Evolutionary conservation across 2,113 vertebrate species (phyloP).

Genomic region (Lepidiolamprologus cunningtoni): DNA sequence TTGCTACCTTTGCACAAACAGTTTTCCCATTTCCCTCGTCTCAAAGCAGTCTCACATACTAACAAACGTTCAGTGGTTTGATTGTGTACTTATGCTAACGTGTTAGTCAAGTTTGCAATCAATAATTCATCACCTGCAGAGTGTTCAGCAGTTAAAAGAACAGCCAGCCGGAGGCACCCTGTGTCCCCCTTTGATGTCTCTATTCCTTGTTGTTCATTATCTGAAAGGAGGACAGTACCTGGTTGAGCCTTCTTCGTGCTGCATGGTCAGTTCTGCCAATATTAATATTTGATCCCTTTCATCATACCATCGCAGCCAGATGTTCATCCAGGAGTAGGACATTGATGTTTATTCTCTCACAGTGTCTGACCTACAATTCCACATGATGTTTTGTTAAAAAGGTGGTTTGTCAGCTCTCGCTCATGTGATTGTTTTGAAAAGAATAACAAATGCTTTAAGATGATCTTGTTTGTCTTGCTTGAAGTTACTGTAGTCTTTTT

Average conservation of each 20-base stretch:
- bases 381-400: not conserved
- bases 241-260: not conserved
- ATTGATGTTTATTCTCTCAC: not conserved
- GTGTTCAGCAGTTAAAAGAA: not conserved
- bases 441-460: not conserved
- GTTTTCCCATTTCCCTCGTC: not conserved
- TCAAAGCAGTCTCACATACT: not conserved
- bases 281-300: slow-evolving; percentile 23
- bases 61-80: not conserved
- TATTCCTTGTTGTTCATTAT: slow-evolving; percentile 5
- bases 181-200: not conserved
- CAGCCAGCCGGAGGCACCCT: not conserved
- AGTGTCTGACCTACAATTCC: not conserved
- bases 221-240: not conserved
- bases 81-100: slow-evolving; percentile 28
- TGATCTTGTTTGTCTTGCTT: not conserved
- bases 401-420: not conserved
- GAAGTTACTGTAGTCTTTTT: not conserved
- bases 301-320: not conserved
- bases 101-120: slow-evolving; percentile 31
- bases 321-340: not conserved
- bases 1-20: not conserved
- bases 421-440: slow-evolving; percentile 1
- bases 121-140: slow-evolving; percentile 42
- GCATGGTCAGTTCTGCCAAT: not conserved